Base-by-base conservation (phyloP, 2,113 vertebrate species). In the Gopherus flavomarginatus region DNA sequence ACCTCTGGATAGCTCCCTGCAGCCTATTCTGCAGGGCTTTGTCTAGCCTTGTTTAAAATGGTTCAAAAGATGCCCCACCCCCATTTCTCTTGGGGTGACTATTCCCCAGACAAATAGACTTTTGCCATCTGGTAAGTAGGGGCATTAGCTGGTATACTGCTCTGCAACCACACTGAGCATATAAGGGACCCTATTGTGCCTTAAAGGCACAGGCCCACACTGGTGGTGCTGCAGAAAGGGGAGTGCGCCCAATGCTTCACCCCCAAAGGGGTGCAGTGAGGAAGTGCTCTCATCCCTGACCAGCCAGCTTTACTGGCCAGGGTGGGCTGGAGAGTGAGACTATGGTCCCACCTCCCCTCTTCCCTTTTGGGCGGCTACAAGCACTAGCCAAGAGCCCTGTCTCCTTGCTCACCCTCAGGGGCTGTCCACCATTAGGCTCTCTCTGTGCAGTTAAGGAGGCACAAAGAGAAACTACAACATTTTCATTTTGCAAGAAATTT, bases 391-490 rank as follows among this genome's bases (percentile, higher is more conserved):
- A 81, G 65, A 87, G 42, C 49, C 16, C 50, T 86, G 0, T 47
- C 7, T n/a, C 49, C 81, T n/a, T 83, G 69, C 14, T 92, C 2
- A 2, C 84, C 82, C 49, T 94, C 17, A 44, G 59, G 14, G 50
- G 2, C 31, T 65, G 54, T 16, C 52, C 89, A 29, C 44, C 35
- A 26, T 35, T 11, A 79, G 52, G 86, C 79, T 78, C 17, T 75
- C 69, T 79, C 75, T 92, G 59, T 26, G 5, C 90, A 84, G 93
- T 94, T 96, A 87, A 93, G 42, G 13, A 88, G 81, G 69, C 1
- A 4, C 24, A 77, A 47, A 65, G 90, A 84, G 22, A 42, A 24
- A 72, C 50, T 78, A 75, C 54, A 11, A 3, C 17, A 6, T 19
- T 21, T 38, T 19, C 8, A 21, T 38, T 72, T 72, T 38, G 8